A percentile compares a stretch with the other conserved stretches of the same genome.
Evolutionary conservation across 1,140 invertebrate species (phyloP).

Genomic region (Xylocopa sonorina): DNA sequence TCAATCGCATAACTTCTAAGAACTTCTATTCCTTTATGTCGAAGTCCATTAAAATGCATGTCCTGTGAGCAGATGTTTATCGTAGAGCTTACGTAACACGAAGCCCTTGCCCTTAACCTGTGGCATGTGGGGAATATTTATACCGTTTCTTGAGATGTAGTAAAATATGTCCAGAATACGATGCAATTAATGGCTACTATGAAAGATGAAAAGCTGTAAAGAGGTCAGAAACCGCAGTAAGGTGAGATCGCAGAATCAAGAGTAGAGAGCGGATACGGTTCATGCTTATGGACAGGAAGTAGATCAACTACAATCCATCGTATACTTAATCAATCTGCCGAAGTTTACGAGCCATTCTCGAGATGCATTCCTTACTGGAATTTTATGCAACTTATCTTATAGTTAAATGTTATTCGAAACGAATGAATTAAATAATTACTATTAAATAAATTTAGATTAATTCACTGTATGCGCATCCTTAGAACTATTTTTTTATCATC

Average conservation of each 20-base stretch:
- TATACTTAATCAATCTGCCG: slow-evolving; percentile 26
- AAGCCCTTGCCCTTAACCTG: neutral
- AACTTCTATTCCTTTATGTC: too few species aligned
- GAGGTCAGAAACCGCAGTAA: slow-evolving; percentile 38
- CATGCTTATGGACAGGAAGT: slow-evolving; percentile 44
- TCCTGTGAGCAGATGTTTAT: neutral
- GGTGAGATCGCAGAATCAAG: slow-evolving; percentile 42
- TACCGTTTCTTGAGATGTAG: neutral
- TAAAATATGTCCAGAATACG: too few species aligned
- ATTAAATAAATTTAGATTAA: neutral
- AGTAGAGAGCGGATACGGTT: slow-evolving; percentile 41
- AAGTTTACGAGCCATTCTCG: neutral
- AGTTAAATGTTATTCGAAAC: neutral
- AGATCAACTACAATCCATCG: slow-evolving; percentile 41
- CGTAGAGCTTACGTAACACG: neutral
- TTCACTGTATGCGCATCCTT: too few species aligned
- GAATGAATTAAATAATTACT: neutral
- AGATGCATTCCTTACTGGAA: neutral
- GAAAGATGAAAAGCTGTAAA: slow-evolving; percentile 17
- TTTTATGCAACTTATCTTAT: neutral
- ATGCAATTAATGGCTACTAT: too few species aligned
- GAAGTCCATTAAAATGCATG: neutral
- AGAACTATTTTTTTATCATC: too few species aligned
- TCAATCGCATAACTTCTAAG: too few species aligned
- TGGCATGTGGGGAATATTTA: neutral